phyloP scores from a whole-genome alignment of 2,888 invertebrate genomes.

The Agriopis leucophaearia region DNA sequence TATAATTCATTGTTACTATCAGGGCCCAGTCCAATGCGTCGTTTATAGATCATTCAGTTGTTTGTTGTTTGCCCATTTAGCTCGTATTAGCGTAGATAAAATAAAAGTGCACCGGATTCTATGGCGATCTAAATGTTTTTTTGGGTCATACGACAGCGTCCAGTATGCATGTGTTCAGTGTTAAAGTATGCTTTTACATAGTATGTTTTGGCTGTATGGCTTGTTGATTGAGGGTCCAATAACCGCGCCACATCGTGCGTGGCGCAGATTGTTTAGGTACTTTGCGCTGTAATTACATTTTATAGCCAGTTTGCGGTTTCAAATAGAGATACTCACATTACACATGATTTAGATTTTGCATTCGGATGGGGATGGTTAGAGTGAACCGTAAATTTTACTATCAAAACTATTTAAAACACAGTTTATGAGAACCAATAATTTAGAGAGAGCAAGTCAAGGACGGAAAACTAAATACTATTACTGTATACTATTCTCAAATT shows the following conservation, averaged over 20 bases:
- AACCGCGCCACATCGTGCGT: constrained; percentile 43
- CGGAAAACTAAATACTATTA: too few relatives aligned
- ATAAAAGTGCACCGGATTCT: constrained; percentile 19
- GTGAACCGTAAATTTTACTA: neutral
- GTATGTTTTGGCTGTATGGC: constrained; percentile 43
- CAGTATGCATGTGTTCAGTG: constrained; percentile 41
- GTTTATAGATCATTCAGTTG: neutral
- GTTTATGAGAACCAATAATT: too few relatives aligned
- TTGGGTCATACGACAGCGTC: constrained; percentile 35
- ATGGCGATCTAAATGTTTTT: constrained; percentile 40
- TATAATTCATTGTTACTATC: constrained; percentile 26
- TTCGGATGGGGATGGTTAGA: constrained; percentile 8
- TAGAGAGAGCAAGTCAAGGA: too few relatives aligned
- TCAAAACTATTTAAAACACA: too few relatives aligned
- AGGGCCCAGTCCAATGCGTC: constrained; percentile 15
- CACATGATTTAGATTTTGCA: constrained; percentile 41
- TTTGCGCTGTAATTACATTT: constrained; percentile 45
- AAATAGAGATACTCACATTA: constrained; percentile 44
- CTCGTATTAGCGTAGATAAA: neutral
- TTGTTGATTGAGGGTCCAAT: constrained; percentile 46
- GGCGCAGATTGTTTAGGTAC: constrained; percentile 45
- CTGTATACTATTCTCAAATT: too few relatives aligned
- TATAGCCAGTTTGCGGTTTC: constrained; percentile 44
- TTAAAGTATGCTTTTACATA: constrained; percentile 38
- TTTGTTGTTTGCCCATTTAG: neutral